Evolutionary conservation across 2,797 vertebrate species (phyloP), one percentile per base, ranked within the genome.

Genomic region (Lerista edwardsae): DNA sequence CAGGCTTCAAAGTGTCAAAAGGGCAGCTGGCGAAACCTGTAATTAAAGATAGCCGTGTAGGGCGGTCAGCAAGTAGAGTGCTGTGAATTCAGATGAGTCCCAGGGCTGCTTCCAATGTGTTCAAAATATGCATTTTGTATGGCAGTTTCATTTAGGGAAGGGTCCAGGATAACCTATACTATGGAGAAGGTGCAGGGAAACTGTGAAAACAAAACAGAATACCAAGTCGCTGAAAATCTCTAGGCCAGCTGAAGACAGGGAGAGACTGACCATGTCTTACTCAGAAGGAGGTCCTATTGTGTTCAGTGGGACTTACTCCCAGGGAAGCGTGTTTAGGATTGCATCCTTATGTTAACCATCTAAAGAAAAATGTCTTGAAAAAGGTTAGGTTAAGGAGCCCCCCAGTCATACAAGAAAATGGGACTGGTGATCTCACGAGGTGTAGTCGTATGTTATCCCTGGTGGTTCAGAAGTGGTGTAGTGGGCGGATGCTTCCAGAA

Each of bases 31-130:
- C 77, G 14, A 73, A n/a, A 51, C 44, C 17, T 81, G 3, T 87
- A 84, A 79, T 51, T 86, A 72, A 55, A 55, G 79, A 85, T 88
- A 80, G 15, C 39, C 10, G 14, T 19, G 75, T 47, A 72, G 65
- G 71, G 27, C 21, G 55, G 74, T 74, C 17, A 79, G 71, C 71
- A 0, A 1, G 2, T 31, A 79, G 10, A n/a, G 80, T 72, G 68
- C 44, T 80, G 61, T 62, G 72, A 41, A 21, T 64, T n/a, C 1
- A 25, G 11, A 2, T 72, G 27, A 39, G 68, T 36, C 80, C 31
- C 51, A 0, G 0, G 39, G 86, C 2, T 17, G 29, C 12, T n/a
- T 80, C 19, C 10, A 21, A 2, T 74, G n/a, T 81, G n/a, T 12
- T 15, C 39, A 55, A 34, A 19, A 41, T 4, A 9, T 34, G 15